These are phyloP conservation scores for Zosterops hypoxanthus DNA, from an alignment of 2,113 vertebrate species.

Conservation along the genomic window DNA sequence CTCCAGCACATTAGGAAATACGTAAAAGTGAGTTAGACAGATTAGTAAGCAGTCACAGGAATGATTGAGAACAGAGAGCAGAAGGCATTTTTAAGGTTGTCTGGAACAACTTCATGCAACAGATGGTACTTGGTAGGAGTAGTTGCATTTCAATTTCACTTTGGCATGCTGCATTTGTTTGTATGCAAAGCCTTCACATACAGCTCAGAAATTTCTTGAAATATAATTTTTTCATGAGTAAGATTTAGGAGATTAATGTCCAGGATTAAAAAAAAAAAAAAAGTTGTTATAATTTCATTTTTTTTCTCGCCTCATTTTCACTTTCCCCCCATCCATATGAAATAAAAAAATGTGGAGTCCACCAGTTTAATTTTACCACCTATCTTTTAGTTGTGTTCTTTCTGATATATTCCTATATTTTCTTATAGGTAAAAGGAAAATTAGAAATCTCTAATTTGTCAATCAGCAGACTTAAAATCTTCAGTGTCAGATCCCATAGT, in stretches of 20 bases:
- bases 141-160: conserved; percentile 27
- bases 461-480: not conserved
- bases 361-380: not conserved
- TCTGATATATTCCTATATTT: not conserved
- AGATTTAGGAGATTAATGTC: not conserved
- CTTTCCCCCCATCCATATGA: not conserved
- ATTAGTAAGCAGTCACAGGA: not conserved
- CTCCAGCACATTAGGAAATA: not conserved
- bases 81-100: conserved; percentile 4
- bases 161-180: not conserved
- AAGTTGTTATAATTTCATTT: not conserved
- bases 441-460: not conserved
- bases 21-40: not conserved
- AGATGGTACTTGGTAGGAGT: conserved; percentile 38
- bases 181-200: not conserved
- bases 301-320: not conserved
- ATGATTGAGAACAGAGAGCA: conserved; percentile 25
- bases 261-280: not conserved
- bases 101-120: conserved; percentile 21
- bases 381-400: not conserved
- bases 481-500: not conserved
- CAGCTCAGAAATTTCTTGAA: not conserved
- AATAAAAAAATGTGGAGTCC: not conserved
- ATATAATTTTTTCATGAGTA: not conserved
- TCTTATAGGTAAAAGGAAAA: not conserved